Evolutionary conservation across 1,140 invertebrate species (phyloP), one percentile per base, ranked within the genome.

Genomic region (Apocrypta bakeri): DNA sequence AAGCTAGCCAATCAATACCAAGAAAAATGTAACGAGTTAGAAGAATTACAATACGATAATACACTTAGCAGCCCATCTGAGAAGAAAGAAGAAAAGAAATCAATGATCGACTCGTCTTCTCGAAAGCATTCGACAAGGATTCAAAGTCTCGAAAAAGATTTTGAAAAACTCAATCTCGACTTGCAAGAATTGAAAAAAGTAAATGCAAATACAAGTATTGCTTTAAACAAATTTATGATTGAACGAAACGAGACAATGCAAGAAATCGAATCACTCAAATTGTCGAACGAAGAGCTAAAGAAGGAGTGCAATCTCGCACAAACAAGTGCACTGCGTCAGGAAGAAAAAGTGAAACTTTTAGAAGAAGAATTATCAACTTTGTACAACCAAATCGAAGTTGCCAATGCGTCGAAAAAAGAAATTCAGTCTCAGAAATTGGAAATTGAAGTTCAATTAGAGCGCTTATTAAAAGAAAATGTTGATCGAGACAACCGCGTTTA

Each of bases 21-120:
- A 27, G 79, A 87, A 29, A 88, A 90, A 40, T 88, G 82, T 61
- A 81, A 85, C 0, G 88, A 89, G 71, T 73, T 87, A 12, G 87
- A 89, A 4, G 86, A 85, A 42, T 21, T 87, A 1, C 85, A 83
- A 11, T n/a, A 42, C 8, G 77, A 79, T 8, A 76, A 61, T 0
- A 79, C 48, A 21, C 37, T 56, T 24, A 24, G 0, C 14, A 56
- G 37, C 24, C 21, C 81, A 8, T 2, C 48, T 21, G 37, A 66
- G 7, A 48, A 48, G 40, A 78, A 64, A 29, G 74, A 73, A 24
- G 48, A 9, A 3, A 83, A 29, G 68, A 68, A 27, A 12, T 71
- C 74, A 4, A 76, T 72, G 42, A 27, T 68, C 37, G 66, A 71
- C 37, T 33, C 56, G 3, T 33, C 48, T 0, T 29, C 66, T 27